A percentile compares a stretch with the other conserved stretches of the same genome.
Conservation (phyloP, 2,888 invertebrate species). For the Acleris sparsana region DNA sequence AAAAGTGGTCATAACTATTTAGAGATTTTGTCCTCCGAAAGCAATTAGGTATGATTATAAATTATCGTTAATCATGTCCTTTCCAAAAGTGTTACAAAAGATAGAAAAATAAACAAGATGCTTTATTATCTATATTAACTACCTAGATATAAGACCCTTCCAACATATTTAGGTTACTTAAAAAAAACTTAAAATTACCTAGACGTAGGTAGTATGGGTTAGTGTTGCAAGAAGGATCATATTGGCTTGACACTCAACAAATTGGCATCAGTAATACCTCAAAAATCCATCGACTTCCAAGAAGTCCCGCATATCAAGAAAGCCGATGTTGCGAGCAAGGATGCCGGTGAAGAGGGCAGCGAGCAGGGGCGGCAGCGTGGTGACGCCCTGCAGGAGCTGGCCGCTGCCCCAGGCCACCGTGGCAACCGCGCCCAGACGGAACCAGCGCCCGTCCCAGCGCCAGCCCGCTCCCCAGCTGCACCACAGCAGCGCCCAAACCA, state of each 20-base stretch:
- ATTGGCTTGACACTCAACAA: background rate
- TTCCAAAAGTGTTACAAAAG: too few relatives aligned
- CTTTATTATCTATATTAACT: too few relatives aligned
- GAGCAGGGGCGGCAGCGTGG: slow-evolving; percentile 65
- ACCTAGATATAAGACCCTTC: too few relatives aligned
- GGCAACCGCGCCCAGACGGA: slow-evolving; percentile 57
- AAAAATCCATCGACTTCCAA: slow-evolving; percentile 65
- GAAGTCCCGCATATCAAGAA: slow-evolving; percentile 68
- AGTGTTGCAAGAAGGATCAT: too few relatives aligned
- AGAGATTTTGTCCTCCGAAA: too few relatives aligned
- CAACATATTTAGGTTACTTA: too few relatives aligned
- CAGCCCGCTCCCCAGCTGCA: slow-evolving; percentile 63
- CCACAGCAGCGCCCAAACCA: slow-evolving; percentile 68
- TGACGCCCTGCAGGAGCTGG: slow-evolving; percentile 55
- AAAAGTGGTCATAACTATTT: too few relatives aligned
- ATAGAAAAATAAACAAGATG: too few relatives aligned
- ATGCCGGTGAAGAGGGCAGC: slow-evolving; percentile 71
- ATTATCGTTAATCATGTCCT: too few relatives aligned
- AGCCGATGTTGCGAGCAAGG: slow-evolving; percentile 62
- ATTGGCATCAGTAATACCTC: slow-evolving; percentile 52
- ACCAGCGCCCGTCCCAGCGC: slow-evolving; percentile 67
- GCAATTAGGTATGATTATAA: too few relatives aligned
- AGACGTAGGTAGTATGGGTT: too few relatives aligned
- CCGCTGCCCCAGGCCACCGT: slow-evolving; percentile 66
- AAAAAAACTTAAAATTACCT: too few relatives aligned